These are phyloP conservation scores for Sclerodermus sp. DNA, from an alignment of 2,888 invertebrate genomes.

Conservation along the genomic window DNA sequence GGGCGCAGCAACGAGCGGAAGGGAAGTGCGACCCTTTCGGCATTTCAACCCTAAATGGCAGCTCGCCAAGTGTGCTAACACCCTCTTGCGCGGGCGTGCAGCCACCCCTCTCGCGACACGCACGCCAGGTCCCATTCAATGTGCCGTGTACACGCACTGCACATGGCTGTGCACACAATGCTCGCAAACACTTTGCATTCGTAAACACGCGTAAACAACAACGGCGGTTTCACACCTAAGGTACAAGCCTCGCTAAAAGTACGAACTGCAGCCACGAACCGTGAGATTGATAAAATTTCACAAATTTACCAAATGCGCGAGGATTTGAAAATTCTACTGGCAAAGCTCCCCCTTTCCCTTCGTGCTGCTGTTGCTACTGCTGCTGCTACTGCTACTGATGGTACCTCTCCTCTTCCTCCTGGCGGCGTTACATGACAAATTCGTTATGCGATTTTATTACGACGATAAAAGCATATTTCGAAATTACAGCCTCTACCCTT, in stretches of 20 bases:
- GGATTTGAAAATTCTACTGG: too few species aligned
- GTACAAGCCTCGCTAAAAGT: slow-evolving; percentile 31
- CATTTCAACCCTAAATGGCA: slow-evolving; percentile 49
- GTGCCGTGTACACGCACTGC: slow-evolving; percentile 31
- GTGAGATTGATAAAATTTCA: too few species aligned
- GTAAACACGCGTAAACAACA: slow-evolving; percentile 56
- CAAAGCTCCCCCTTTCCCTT: too few species aligned
- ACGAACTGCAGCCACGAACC: too few species aligned
- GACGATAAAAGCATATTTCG: too few species aligned
- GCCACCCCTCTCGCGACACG: slow-evolving; percentile 31
- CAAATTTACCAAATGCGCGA: too few species aligned
- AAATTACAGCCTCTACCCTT: too few species aligned
- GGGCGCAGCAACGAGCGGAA: slow-evolving; percentile 28
- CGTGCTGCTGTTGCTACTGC: too few species aligned
- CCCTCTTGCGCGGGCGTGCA: slow-evolving; percentile 22
- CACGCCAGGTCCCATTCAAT: slow-evolving; percentile 45
- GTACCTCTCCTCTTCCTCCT: too few species aligned
- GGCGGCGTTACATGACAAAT: too few species aligned
- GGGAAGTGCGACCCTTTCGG: slow-evolving; percentile 29
- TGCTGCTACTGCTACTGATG: too few species aligned
- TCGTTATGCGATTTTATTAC: too few species aligned
- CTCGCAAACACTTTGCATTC: slow-evolving; percentile 56
- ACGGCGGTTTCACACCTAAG: slow-evolving; percentile 50
- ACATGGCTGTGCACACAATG: slow-evolving; percentile 47
- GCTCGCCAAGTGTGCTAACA: slow-evolving; percentile 52